Evolutionary conservation across 1,140 invertebrate genomes (phyloP), one percentile per base, ranked within the genome.

Genomic region (Drosophila rhopaloa): DNA sequence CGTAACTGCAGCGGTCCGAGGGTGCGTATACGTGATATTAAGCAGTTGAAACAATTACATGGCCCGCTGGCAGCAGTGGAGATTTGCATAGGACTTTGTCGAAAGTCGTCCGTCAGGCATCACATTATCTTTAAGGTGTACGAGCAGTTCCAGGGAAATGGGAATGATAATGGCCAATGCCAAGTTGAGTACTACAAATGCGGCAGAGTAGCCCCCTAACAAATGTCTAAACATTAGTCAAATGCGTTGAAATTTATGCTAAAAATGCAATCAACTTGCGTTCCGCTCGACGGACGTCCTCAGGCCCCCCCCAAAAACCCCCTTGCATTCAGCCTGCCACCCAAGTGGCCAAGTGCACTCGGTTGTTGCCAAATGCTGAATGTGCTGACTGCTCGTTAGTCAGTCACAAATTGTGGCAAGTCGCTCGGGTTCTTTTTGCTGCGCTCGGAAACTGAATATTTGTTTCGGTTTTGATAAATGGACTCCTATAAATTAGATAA

Each of bases 161-260:
- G 37, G 62, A 74, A 71, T 71, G 67, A 71, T 71, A 71, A 71
- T 63, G 57, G 37, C 38, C 43, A 47, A 32, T 59, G 78, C 24
- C 72, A 46, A 62, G 47, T 48, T 66, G 37, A 16, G 35, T 24
- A 67, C 62, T 65, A 59, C 53, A 37, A 71, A 61, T 48, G 56
- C 16, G 50, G 66, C 55, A 71, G 47, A 55, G 59, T 62, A 60
- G 29, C 50, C 50, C 53, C 76, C 66, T 88, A 78, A 88, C 84
- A 88, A 88, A 88, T 88, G 70, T 78, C 68, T 53, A 62, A 62
- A 84, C 84, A 88, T 88, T 88, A 88, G 84, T 88, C 84, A 88
- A 89, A 84, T 89, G 85, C 85, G 84, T 89, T 89, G 80, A 89
- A 89, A 89, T 89, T 89, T 89, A 89, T 89, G 84, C 84, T 90